These are phyloP conservation scores for Meloidogyne hapla DNA, from an alignment of 1,140 invertebrate species.

Conservation along the genomic window DNA sequence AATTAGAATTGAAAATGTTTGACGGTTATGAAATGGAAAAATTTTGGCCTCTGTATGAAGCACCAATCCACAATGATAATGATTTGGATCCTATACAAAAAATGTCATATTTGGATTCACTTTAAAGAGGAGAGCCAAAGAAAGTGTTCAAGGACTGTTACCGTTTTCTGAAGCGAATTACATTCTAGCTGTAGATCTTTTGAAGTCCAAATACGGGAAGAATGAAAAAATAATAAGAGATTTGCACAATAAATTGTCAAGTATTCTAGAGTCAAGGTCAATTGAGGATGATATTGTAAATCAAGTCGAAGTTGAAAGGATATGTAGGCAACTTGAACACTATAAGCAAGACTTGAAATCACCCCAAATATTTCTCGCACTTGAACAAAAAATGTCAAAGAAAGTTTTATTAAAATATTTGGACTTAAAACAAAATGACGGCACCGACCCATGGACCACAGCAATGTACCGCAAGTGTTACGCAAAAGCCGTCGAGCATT, in stretches of 20 bases:
- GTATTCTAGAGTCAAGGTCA: neutral
- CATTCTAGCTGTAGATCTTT: neutral
- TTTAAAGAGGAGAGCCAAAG: neutral
- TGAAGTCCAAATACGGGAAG: constrained; percentile 13
- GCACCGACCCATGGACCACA: too few relatives aligned
- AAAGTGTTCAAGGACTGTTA: constrained; percentile 11
- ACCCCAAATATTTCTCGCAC: neutral
- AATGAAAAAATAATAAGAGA: constrained; percentile 8
- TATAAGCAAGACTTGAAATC: constrained; percentile 6
- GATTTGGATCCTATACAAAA: constrained; percentile 8
- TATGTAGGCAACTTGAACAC: constrained; percentile 4
- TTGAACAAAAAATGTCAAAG: constrained; percentile 7
- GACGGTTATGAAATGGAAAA: neutral
- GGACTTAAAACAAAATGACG: neutral
- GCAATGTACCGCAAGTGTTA: too few relatives aligned
- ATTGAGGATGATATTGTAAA: neutral
- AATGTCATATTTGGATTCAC: constrained; percentile 3
- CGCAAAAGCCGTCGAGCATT: too few relatives aligned
- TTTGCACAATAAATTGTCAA: neutral
- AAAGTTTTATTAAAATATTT: neutral
- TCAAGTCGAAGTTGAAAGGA: neutral
- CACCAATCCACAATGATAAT: neutral
- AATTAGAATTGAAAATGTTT: constrained; percentile 71
- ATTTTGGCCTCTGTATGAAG: neutral
- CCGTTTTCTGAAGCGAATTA: neutral